phyloP scores from a whole-genome alignment of 2,113 vertebrate species.

The Ardeotis arabs region DNA sequence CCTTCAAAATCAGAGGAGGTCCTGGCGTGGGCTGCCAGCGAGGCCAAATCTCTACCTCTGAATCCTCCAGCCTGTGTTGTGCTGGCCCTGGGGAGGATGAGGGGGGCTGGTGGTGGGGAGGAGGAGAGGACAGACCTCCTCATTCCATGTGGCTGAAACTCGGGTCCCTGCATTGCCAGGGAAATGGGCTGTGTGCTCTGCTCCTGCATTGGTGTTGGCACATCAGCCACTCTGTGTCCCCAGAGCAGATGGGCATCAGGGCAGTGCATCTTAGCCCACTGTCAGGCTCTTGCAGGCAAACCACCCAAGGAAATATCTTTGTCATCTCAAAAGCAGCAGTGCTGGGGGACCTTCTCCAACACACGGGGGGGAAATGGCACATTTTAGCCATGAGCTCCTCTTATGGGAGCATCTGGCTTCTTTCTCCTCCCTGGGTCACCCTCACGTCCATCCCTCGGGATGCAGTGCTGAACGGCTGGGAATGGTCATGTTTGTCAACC shows the following conservation, averaged over 20 bases:
- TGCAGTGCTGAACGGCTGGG: background rate
- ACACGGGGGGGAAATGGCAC: accelerated
- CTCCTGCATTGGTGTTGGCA: background rate
- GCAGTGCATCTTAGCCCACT: background rate
- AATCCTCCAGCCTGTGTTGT: background rate
- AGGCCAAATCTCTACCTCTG: background rate
- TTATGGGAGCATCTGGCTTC: background rate
- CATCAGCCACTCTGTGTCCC: background rate
- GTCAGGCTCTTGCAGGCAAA: background rate
- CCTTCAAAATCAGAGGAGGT: background rate
- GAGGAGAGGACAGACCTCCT: background rate
- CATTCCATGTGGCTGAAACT: accelerated
- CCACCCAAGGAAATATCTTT: background rate
- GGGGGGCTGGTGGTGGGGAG: background rate
- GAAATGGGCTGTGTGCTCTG: background rate
- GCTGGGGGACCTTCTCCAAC: background rate
- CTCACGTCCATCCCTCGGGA: accelerated
- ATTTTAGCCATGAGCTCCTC: background rate
- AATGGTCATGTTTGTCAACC: background rate
- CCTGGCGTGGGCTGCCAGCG: background rate
- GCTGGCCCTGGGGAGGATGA: background rate
- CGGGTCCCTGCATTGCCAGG: accelerated
- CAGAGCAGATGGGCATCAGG: accelerated
- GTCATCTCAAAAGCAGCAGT: background rate
- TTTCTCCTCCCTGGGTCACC: background rate